Evolutionary conservation across 2,797 vertebrate genomes (phyloP).

Genomic region (Gephyroberyx darwinii): DNA sequence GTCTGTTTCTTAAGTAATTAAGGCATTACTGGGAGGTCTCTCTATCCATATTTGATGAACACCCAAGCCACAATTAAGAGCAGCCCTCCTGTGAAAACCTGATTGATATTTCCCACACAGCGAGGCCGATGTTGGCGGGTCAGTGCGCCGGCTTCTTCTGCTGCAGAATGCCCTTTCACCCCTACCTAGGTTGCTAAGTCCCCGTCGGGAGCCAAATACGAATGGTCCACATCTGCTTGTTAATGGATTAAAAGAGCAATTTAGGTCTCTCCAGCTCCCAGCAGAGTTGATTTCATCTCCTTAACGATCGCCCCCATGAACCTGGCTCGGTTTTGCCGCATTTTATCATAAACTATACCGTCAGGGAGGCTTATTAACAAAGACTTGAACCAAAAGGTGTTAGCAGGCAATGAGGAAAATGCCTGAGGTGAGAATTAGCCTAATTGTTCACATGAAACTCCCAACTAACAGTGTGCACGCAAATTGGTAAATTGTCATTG

Average conservation of each 20-base stretch:
- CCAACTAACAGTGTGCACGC: slow-evolving; percentile 14
- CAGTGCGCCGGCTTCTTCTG: slow-evolving; percentile 59
- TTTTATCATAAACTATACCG: slow-evolving; percentile 72
- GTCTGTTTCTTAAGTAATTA: slow-evolving; percentile 77
- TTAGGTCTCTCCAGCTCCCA: slow-evolving; percentile 64
- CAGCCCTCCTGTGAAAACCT: slow-evolving; percentile 50
- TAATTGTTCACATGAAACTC: slow-evolving; percentile 60
- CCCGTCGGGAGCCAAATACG: slow-evolving; percentile 63
- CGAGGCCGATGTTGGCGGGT: slow-evolving; percentile 52
- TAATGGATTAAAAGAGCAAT: slow-evolving; percentile 82
- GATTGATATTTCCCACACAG: slow-evolving; percentile 72
- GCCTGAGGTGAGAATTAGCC: slow-evolving; percentile 57
- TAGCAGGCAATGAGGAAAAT: slow-evolving; percentile 47
- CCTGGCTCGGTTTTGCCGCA: slow-evolving; percentile 48
- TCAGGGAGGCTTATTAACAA: slow-evolving; percentile 76
- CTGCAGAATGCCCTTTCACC: slow-evolving; percentile 68
- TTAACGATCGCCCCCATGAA: slow-evolving; percentile 76
- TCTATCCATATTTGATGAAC: slow-evolving; percentile 83
- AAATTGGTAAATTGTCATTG: slow-evolving; percentile 61
- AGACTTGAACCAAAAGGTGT: slow-evolving; percentile 60
- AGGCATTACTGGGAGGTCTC: slow-evolving; percentile 73
- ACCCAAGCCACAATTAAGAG: slow-evolving; percentile 74
- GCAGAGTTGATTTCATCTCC: slow-evolving; percentile 75
- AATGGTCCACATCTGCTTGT: slow-evolving; percentile 76
- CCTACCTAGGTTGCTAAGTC: slow-evolving; percentile 57